Conservation (phyloP, 2,888 invertebrate species). For the Thecocarcelia acutangulata region DNA sequence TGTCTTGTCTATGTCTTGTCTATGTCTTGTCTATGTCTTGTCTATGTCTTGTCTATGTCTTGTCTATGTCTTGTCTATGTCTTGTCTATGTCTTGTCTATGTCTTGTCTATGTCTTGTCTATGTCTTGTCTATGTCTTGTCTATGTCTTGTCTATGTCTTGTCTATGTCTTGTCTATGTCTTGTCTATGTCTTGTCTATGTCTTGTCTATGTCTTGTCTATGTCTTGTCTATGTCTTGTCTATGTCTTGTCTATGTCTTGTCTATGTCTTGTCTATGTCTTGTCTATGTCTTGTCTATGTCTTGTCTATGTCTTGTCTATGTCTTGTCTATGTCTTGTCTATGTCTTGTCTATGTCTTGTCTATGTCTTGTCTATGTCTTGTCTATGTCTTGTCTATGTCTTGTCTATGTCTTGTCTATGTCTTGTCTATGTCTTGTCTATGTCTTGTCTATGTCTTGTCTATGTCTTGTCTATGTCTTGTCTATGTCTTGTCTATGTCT, state of each 20-base stretch:
- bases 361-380: neutral
- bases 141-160: neutral
- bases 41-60: neutral
- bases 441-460: neutral
- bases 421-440: neutral
- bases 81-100: neutral
- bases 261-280: neutral
- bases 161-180: neutral
- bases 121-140: neutral
- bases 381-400: neutral
- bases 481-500: neutral
- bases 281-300: neutral
- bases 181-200: neutral
- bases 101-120: neutral
- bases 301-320: too few species aligned
- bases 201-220: neutral
- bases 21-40: too few species aligned
- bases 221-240: neutral
- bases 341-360: too few species aligned
- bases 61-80: neutral
- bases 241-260: neutral
- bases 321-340: too few species aligned
- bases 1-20: too few species aligned
- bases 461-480: neutral
- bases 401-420: neutral